Conservation (phyloP, 2,113 vertebrate species). For the Cyprinodon tularosa region DNA sequence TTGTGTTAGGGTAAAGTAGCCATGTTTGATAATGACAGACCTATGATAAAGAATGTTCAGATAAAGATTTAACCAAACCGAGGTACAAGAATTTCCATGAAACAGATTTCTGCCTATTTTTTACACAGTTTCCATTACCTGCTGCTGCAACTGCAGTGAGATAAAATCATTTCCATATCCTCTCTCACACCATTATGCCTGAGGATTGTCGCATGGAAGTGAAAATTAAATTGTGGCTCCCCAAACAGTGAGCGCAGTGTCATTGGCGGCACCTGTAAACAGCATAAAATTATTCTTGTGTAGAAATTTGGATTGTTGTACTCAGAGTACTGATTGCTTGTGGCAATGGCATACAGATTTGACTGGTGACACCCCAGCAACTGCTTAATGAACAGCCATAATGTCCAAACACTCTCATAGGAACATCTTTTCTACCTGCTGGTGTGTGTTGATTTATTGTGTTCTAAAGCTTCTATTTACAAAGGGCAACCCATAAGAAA, state of each 20-base stretch:
- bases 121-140: not conserved
- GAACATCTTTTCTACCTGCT: slow-evolving; percentile 18
- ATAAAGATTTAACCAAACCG: not conserved
- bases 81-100: not conserved
- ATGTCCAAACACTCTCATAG: slow-evolving; percentile 37
- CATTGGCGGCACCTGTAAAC: slow-evolving; percentile 29
- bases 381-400: slow-evolving; percentile 52
- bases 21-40: not conserved
- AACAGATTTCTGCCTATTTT: not conserved
- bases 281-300: slow-evolving; percentile 30
- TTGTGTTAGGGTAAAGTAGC: too few relatives aligned
- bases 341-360: slow-evolving; percentile 20
- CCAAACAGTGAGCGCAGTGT: slow-evolving; percentile 57
- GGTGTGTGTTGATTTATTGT: slow-evolving; percentile 27
- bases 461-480: slow-evolving; percentile 23
- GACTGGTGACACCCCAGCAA: slow-evolving; percentile 32
- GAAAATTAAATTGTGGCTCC: slow-evolving; percentile 78
- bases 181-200: slow-evolving; percentile 38
- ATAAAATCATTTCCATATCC: slow-evolving; percentile 35
- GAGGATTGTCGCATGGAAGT: slow-evolving; percentile 65
- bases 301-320: slow-evolving; percentile 14
- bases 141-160: slow-evolving; percentile 21
- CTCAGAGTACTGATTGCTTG: slow-evolving; percentile 17
- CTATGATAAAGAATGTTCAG: not conserved
- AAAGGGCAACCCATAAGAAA: slow-evolving; percentile 22